A percentile compares a stretch with the other conserved stretches of the same genome.
phyloP scores from a whole-genome alignment of 2,797 vertebrate genomes.

The Chromis chromis region DNA sequence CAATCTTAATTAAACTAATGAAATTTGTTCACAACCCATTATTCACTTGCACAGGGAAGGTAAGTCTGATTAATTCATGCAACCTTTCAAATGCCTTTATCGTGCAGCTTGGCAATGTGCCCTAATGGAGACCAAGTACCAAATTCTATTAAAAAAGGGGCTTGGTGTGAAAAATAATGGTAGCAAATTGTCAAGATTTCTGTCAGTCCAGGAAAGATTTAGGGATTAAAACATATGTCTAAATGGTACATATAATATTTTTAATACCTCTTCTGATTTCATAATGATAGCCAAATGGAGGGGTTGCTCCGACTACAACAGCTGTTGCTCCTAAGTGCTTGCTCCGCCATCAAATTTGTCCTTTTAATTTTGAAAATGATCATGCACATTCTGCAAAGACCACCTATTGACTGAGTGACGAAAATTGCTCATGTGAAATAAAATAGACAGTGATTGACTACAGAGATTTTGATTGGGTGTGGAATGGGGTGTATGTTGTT shows the following conservation, averaged over 20 bases:
- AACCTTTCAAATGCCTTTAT: constrained; percentile 54
- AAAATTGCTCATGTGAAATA: constrained; percentile 4
- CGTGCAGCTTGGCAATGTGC: constrained; percentile 46
- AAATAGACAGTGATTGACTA: constrained; percentile 13
- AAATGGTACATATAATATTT: background rate
- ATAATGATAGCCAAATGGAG: constrained; percentile 10
- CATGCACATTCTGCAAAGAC: constrained; percentile 21
- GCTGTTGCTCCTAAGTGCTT: background rate
- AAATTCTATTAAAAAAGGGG: constrained; percentile 32
- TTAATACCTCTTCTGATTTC: constrained; percentile 16
- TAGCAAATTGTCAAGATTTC: constrained; percentile 8
- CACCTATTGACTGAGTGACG: constrained; percentile 1
- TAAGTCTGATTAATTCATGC: constrained; percentile 53
- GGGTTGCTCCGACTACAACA: background rate
- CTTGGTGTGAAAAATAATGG: constrained; percentile 5
- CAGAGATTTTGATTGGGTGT: background rate
- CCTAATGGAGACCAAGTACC: constrained; percentile 33
- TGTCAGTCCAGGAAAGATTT: constrained; percentile 1
- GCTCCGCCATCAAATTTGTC: constrained; percentile 18
- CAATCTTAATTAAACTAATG: constrained; percentile 65
- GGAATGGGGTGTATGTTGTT: background rate
- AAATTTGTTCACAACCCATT: constrained; percentile 52
- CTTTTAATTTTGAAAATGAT: constrained; percentile 44
- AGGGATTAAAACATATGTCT: background rate
- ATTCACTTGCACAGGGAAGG: constrained; percentile 41